Evolutionary conservation across 53 echinoderm and acorn worm species (phyloP).

Genomic region (Crossaster papposus): DNA sequence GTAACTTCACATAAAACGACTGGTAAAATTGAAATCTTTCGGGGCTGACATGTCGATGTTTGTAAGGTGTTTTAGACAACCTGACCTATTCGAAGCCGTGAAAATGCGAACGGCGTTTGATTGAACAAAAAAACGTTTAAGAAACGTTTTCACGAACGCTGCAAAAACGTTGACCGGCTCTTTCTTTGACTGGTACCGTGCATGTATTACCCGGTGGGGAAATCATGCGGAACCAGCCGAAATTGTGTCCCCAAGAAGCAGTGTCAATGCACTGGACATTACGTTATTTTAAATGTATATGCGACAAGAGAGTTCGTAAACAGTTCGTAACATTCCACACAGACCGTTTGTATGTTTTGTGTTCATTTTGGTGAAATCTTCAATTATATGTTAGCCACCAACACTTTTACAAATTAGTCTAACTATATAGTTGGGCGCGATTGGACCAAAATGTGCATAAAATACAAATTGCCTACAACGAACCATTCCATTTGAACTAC

Average conservation of each 20-base stretch:
- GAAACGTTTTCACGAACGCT: neutral
- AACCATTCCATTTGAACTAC: neutral
- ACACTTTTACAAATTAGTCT: no score
- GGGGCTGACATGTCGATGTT: neutral
- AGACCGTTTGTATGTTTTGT: neutral
- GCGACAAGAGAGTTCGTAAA: neutral
- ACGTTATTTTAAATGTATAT: neutral
- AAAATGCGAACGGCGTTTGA: neutral
- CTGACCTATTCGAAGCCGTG: neutral
- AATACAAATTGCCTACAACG: neutral
- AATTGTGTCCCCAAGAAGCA: neutral
- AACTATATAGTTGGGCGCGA: neutral
- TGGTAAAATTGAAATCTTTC: neutral
- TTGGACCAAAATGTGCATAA: neutral
- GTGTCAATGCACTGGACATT: neutral
- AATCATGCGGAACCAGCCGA: slow-evolving; percentile 28
- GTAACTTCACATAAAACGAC: neutral
- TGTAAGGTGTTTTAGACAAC: neutral
- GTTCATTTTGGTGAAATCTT: no score
- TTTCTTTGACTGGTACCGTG: slow-evolving; percentile 30
- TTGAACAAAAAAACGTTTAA: neutral
- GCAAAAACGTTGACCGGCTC: neutral
- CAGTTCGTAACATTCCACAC: slow-evolving; percentile 37
- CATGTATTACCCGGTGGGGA: neutral
- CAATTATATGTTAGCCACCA: no score